phyloP scores from a whole-genome alignment of 2,113 vertebrate genomes.

The Theropithecus gelada region DNA sequence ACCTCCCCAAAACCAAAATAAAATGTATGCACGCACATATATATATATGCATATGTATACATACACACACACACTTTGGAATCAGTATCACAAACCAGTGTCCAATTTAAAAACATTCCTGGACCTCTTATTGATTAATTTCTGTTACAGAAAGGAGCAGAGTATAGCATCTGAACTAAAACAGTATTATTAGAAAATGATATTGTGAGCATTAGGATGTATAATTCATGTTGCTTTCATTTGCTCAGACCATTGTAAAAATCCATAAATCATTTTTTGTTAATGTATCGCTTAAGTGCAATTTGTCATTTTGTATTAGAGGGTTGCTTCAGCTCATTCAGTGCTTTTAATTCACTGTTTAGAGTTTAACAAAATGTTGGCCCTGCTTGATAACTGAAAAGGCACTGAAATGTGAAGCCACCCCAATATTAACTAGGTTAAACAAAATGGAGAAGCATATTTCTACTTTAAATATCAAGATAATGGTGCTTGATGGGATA shows the following conservation, averaged over 20 bases:
- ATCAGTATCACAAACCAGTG: constrained; percentile 23
- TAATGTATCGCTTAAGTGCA: constrained; percentile 83
- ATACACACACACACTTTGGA: constrained; percentile 18
- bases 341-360: constrained; percentile 78
- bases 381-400: constrained; percentile 58
- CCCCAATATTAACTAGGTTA: neutral
- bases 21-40: neutral
- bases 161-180: constrained; percentile 63
- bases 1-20: neutral
- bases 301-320: constrained; percentile 85
- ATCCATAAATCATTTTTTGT: constrained; percentile 89
- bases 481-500: neutral
- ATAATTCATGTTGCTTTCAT: constrained; percentile 87
- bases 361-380: constrained; percentile 67
- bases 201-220: constrained; percentile 83
- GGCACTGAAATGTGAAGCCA: neutral
- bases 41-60: neutral
- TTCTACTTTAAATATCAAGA: neutral
- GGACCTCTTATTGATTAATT: constrained; percentile 79
- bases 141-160: constrained; percentile 73
- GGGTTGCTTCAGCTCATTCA: constrained; percentile 67
- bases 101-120: constrained; percentile 68
- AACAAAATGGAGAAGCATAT: constrained; percentile 20
- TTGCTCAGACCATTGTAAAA: constrained; percentile 82
- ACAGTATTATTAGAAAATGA: constrained; percentile 86